Conservation (phyloP, 2,113 vertebrate species). For the Ageneiosus marmoratus region DNA sequence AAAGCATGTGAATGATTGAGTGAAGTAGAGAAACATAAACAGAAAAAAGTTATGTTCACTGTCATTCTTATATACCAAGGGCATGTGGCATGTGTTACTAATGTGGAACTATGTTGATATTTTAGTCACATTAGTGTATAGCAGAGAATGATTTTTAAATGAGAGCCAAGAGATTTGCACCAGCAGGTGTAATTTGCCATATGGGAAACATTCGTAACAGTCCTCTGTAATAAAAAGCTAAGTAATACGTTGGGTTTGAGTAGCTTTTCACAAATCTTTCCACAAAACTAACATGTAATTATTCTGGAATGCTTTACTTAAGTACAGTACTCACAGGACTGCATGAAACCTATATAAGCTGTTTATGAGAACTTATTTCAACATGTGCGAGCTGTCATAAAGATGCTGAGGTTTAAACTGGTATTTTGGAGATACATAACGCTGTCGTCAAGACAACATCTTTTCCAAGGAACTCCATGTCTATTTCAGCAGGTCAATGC, state of each 20-base stretch:
- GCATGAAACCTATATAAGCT: background rate
- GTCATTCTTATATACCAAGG: background rate
- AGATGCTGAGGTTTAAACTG: background rate
- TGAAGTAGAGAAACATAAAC: slow-evolving; percentile 14
- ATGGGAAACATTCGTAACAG: background rate
- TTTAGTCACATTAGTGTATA: background rate
- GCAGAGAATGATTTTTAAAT: background rate
- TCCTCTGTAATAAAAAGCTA: slow-evolving; percentile 5
- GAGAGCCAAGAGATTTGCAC: background rate
- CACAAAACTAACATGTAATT: background rate
- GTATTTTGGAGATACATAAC: no score
- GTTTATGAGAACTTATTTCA: background rate
- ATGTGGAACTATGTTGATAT: background rate
- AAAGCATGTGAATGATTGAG: background rate
- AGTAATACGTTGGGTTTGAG: slow-evolving; percentile 5
- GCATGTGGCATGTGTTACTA: background rate
- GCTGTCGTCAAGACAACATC: no score
- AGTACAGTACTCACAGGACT: background rate
- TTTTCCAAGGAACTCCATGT: no score
- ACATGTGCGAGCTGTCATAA: background rate
- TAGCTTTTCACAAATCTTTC: background rate
- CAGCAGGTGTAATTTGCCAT: slow-evolving; percentile 5
- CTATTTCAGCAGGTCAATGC: no score
- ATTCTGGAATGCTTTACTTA: background rate
- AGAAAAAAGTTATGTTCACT: background rate